Percentiles rank a stretch among this genome's conserved stretches.
Conservation (phyloP, 2,888 invertebrate species). For the Tupiocoris notatus region DNA sequence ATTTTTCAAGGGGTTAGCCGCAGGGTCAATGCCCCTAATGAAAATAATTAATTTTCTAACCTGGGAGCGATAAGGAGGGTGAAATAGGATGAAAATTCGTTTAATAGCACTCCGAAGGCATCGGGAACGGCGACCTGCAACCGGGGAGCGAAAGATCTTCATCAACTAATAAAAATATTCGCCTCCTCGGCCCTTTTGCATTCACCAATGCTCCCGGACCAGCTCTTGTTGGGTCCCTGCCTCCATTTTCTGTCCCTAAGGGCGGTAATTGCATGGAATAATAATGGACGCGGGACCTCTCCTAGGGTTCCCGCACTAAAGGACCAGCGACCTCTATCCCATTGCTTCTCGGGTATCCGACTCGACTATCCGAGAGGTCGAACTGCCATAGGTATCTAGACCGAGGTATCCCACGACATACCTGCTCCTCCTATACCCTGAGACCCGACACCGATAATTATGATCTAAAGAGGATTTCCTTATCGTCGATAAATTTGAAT, state of each 20-base stretch:
- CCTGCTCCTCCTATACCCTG: background rate
- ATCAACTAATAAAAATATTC: slow-evolving; percentile 36
- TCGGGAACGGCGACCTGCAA: too few species aligned
- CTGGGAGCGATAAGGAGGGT: too few species aligned
- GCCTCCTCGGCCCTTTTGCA: background rate
- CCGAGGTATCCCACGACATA: background rate
- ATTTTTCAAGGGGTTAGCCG: too few species aligned
- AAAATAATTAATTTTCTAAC: too few species aligned
- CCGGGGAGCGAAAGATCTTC: too few species aligned
- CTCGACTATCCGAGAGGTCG: slow-evolving; percentile 15
- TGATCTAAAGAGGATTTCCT: slow-evolving; percentile 39
- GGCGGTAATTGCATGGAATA: slow-evolving; percentile 35
- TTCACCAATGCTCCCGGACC: background rate
- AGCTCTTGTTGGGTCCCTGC: background rate
- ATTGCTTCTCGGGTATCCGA: slow-evolving; percentile 6
- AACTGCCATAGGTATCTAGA: background rate
- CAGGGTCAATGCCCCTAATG: too few species aligned
- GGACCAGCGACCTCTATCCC: slow-evolving; percentile 30
- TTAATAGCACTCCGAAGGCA: too few species aligned
- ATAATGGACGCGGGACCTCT: slow-evolving; percentile 8
- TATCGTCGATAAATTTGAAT: slow-evolving; percentile 26
- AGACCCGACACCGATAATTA: slow-evolving; percentile 12
- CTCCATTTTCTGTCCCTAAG: slow-evolving; percentile 6
- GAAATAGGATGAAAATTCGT: too few species aligned
- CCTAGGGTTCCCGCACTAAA: slow-evolving; percentile 25